Evolutionary conservation across 2,888 invertebrate genomes (phyloP), one percentile per base, ranked within the genome.

Genomic region (Cryptocephalus primarius): DNA sequence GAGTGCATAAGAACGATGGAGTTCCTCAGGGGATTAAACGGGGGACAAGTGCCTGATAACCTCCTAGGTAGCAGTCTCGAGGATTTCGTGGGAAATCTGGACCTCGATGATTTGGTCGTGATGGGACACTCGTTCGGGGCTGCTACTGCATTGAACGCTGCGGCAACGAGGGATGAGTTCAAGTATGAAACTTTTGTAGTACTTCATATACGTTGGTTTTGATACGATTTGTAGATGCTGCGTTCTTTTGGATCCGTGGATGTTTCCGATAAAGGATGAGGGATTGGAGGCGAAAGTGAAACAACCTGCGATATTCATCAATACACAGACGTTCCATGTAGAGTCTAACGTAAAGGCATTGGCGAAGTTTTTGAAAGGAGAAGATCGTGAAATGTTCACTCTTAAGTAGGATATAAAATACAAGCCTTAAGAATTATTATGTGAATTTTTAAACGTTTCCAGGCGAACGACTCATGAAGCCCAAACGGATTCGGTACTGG

Each of bases 41-140:
- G 22, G 22, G 22, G 22, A 22, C 22, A 22, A 64, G 36, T 36
- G 3, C n/a, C n/a, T 2, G 6, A 36, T 4, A 36, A 36, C 36
- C 1, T 22, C 6, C 6, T 22, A 22, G 22, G 22, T 22, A 69
- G 70, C 48, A 54, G 60, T 22, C 53, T 68, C 31, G 48, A 54
- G 9, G 63, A 74, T 65, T 59, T 71, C 8, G 60, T 63, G 9
- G 72, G 67, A 4, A 60, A 67, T 33, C 60, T 78, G 44, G 75
- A 77, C 57, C 43, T 73, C 10, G 62, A 69, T 6, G 66, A 64
- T 49, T 57, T 74, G 1, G 67, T 73, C 1, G 68, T 80, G 49
- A 73, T 75, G 55, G 83, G 83, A 2, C 82, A 82, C 63, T 82
- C 81, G 0, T 82, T 83, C 65, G 83, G 83, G 8, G 82, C 76